These are phyloP conservation scores for Zygaena filipendulae DNA, from an alignment of 2,888 invertebrate genomes.

Conservation along the genomic window DNA sequence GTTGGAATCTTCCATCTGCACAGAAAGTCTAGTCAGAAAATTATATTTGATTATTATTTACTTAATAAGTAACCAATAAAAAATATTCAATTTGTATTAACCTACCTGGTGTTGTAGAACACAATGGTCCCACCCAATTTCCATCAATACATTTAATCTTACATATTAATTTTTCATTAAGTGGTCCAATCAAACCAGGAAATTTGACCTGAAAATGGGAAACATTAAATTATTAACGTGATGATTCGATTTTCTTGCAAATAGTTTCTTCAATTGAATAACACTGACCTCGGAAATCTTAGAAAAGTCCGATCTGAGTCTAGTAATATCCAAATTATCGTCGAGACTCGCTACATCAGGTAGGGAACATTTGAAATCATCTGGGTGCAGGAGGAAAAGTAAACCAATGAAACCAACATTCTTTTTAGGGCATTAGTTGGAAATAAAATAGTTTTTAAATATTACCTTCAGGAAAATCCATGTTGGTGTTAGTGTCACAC, in stretches of 20 bases:
- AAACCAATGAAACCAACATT: too few relatives aligned
- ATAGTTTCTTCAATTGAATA: too few relatives aligned
- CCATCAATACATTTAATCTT: conserved; percentile 88
- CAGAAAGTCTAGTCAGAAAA: too few relatives aligned
- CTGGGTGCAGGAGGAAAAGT: too few relatives aligned
- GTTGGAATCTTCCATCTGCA: conserved; percentile 81
- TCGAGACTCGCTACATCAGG: conserved; percentile 56
- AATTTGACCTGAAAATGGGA: conserved; percentile 72
- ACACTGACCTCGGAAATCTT: conserved; percentile 58
- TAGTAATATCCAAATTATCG: conserved; percentile 43
- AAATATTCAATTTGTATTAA: too few relatives aligned
- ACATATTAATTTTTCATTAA: conserved; percentile 78
- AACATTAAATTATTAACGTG: background rate
- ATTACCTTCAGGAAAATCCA: too few relatives aligned
- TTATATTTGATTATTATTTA: too few relatives aligned
- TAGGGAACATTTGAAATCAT: conserved; percentile 56
- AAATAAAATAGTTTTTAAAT: too few relatives aligned
- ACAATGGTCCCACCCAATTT: conserved; percentile 86
- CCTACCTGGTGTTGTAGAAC: conserved; percentile 78
- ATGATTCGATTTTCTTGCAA: too few relatives aligned
- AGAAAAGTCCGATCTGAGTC: conserved; percentile 54
- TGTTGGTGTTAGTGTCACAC: too few relatives aligned
- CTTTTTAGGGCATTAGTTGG: too few relatives aligned
- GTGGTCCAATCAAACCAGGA: conserved; percentile 79
- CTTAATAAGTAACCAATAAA: too few relatives aligned